phyloP scores from a whole-genome alignment of 2,797 vertebrate species.

The Coracias cyanogaster region DNA sequence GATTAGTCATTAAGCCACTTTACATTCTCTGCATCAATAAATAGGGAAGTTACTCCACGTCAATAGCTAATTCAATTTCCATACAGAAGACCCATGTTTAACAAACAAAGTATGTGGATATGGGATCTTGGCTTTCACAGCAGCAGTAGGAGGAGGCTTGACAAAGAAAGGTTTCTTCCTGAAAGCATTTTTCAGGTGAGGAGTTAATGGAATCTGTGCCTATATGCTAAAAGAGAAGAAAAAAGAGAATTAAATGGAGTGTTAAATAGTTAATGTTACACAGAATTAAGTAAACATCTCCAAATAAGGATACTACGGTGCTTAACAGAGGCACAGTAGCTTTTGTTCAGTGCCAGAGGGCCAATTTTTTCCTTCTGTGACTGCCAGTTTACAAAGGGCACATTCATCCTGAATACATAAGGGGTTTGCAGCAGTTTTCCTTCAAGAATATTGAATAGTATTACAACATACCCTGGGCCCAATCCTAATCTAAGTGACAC shows the following conservation, averaged over 20 bases:
- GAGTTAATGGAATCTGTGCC: not conserved
- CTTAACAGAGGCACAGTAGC: not conserved
- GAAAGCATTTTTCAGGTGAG: slow-evolving; percentile 7
- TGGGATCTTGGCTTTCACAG: not conserved
- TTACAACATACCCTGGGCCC: slow-evolving; percentile 27
- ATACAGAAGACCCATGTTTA: not conserved
- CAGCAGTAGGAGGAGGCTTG: not conserved
- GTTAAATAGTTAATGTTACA: not conserved
- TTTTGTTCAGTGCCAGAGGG: not conserved
- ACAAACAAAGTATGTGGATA: not conserved
- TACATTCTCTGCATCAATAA: not conserved
- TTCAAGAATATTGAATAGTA: slow-evolving; percentile 34
- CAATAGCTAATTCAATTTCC: slow-evolving; percentile 36
- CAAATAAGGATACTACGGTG: not conserved
- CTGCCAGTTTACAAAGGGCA: slow-evolving; percentile 22
- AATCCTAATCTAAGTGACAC: slow-evolving; percentile 34
- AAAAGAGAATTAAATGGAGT: not conserved
- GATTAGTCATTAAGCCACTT: slow-evolving; percentile 44
- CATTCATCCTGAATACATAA: not conserved
- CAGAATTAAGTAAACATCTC: slow-evolving; percentile 1
- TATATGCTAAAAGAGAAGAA: not conserved
- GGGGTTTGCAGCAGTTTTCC: slow-evolving; percentile 23
- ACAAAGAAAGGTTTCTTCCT: not conserved
- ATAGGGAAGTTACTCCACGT: slow-evolving; percentile 17
- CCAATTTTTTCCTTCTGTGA: not conserved